A percentile compares a stretch with the other conserved stretches of the same genome.
These are phyloP conservation scores for Pitangus sulphuratus DNA, from an alignment of 2,797 vertebrate species.

Conservation along the genomic window DNA sequence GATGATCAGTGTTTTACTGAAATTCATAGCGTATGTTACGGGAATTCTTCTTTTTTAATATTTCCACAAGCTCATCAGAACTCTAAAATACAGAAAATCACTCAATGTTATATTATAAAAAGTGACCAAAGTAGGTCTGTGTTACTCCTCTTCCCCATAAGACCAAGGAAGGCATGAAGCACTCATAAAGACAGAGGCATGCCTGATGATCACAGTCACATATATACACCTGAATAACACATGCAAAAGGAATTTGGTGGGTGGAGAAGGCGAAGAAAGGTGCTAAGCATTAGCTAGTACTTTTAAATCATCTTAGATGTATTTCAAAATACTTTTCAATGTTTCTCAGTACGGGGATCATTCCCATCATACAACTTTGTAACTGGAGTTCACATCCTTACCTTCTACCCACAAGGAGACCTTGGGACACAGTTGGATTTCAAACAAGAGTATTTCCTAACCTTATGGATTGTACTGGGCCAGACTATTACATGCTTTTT, in stretches of 20 bases:
- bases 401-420: neutral
- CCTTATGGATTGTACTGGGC: neutral
- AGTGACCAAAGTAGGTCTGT: neutral
- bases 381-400: neutral
- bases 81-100: neutral
- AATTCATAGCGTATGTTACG: neutral
- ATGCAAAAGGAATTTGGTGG: neutral
- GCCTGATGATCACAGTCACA: neutral
- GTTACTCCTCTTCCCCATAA: neutral
- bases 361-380: neutral
- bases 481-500: neutral
- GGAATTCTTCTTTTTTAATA: conserved; percentile 26
- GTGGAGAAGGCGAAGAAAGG: neutral
- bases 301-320: neutral
- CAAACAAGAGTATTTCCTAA: neutral
- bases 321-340: neutral
- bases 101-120: neutral
- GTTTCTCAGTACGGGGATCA: neutral
- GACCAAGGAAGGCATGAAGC: neutral
- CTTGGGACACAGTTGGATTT: neutral
- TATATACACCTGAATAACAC: neutral
- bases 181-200: neutral
- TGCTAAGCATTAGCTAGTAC: neutral
- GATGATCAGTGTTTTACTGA: conserved; percentile 38
- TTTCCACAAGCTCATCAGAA: neutral